A percentile compares a stretch with the other conserved stretches of the same genome.
Evolutionary conservation across 2,113 vertebrate species (phyloP).

Genomic region (Mastomys natalensis): DNA sequence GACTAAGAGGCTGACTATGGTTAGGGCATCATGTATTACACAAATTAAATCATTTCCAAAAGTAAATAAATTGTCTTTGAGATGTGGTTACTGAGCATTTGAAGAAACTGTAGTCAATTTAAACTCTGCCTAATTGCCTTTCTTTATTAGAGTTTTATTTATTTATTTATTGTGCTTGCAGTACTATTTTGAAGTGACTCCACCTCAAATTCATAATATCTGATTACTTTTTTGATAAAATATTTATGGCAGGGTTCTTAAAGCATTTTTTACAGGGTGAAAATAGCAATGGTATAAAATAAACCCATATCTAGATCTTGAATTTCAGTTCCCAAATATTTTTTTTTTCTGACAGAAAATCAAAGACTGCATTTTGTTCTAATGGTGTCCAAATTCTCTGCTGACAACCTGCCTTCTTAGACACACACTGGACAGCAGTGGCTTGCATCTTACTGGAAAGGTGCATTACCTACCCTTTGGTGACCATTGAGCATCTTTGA

Average conservation of each 20-base stretch:
- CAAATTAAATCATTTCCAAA: conserved; percentile 48
- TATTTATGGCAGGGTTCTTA: background rate
- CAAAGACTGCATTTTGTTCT: background rate
- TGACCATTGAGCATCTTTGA: background rate
- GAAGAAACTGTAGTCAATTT: conserved; percentile 13
- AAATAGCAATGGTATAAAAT: background rate
- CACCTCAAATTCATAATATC: background rate
- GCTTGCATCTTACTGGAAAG: background rate
- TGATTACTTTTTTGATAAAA: background rate
- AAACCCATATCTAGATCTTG: background rate
- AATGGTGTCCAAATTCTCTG: background rate
- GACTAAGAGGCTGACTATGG: background rate
- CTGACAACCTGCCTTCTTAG: background rate
- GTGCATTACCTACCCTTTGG: background rate
- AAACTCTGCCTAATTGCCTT: conserved; percentile 20
- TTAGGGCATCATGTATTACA: background rate
- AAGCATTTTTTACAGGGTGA: background rate
- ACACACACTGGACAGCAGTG: background rate
- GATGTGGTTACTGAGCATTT: background rate
- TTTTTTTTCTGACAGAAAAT: conserved; percentile 28
- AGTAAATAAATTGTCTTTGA: conserved; percentile 31
- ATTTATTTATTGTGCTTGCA: background rate
- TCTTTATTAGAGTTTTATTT: conserved; percentile 11
- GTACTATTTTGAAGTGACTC: background rate
- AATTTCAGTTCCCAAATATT: conserved; percentile 1